Evolutionary conservation across 2,797 vertebrate species (phyloP), one percentile per base, ranked within the genome.

Genomic region (Anguilla megastoma): DNA sequence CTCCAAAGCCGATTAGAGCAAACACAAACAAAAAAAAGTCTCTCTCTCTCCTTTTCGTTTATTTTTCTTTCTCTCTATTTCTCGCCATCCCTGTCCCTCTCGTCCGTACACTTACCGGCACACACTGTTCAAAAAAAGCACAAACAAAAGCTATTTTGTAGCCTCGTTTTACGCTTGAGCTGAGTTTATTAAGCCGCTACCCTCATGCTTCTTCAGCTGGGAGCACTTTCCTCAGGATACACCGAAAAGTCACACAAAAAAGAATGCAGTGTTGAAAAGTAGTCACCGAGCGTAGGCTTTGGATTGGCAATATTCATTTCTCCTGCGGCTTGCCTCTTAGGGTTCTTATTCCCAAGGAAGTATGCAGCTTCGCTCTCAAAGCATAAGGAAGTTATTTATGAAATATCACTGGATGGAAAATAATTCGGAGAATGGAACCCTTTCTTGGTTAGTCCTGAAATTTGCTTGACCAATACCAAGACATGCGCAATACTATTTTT

Each of bases 1-100:
- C 79, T 50, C 76, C 45, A 82, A 82, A 82, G 45, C 41, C 45
- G 79, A 82, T 82, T 82, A 82, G 79, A 48, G 45, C 79, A 50
- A 50, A 50, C 79, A 50, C 41, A 82, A 82, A 82, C 79, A 82
- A 82, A 50, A 79, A 79, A 79, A 27, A 0, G 7, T 80, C 8
- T 24, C 24, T 48, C 45, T 50, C 45, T 82, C 21, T 21, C 41
- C 48, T 1, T n/a, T 10, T 50, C 21, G 5, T 8, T 82, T 27
- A 8, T 82, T 82, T 24, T 48, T 50, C 33, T 24, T 45, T 21
- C 45, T 48, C 41, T 50, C 45, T 0, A 18, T 82, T 45, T 82
- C 45, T 8, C 27, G 36, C 69, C 2, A 3, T n/a, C 60, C 33
- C 27, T 74, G 9, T 74, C 30, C 10, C 27, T 30, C 27, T 74